phyloP scores from a whole-genome alignment of 2,888 invertebrate species.

The Meteorus colon region DNA sequence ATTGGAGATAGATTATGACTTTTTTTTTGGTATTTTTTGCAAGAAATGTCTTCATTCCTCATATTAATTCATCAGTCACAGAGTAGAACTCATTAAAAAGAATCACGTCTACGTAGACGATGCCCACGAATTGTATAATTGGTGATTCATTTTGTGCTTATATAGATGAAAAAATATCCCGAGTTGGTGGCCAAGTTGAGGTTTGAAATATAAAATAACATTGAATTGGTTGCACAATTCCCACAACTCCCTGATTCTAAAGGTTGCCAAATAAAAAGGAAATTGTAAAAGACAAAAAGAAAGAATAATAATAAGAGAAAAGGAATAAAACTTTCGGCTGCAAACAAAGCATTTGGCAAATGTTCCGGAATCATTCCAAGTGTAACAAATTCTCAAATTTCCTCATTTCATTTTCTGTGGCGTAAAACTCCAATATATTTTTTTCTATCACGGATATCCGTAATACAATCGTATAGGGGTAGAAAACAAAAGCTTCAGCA shows the following conservation, averaged over 20 bases:
- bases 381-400: slow-evolving; percentile 12
- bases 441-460: slow-evolving; percentile 15
- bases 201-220: not conserved
- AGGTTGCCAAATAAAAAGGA: slow-evolving; percentile 2
- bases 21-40: no score
- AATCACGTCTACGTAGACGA: no score
- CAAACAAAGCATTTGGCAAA: slow-evolving; percentile 25
- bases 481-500: not conserved
- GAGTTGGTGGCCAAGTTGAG: not conserved
- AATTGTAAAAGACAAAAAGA: not conserved
- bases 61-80: no score
- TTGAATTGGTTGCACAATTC: not conserved
- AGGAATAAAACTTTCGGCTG: slow-evolving; percentile 3
- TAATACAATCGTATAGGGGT: not conserved
- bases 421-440: not conserved
- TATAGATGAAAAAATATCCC: not conserved
- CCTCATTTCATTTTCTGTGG: not conserved
- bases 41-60: not conserved
- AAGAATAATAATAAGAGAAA: not conserved
- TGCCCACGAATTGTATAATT: not conserved
- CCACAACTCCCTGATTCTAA: not conserved
- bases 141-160: not conserved
- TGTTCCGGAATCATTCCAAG: not conserved
- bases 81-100: no score
- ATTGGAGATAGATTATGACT: no score